Evolutionary conservation across 2,113 vertebrate species (phyloP), one percentile per base, ranked within the genome.

Genomic region (Tychaedon coryphoeus): DNA sequence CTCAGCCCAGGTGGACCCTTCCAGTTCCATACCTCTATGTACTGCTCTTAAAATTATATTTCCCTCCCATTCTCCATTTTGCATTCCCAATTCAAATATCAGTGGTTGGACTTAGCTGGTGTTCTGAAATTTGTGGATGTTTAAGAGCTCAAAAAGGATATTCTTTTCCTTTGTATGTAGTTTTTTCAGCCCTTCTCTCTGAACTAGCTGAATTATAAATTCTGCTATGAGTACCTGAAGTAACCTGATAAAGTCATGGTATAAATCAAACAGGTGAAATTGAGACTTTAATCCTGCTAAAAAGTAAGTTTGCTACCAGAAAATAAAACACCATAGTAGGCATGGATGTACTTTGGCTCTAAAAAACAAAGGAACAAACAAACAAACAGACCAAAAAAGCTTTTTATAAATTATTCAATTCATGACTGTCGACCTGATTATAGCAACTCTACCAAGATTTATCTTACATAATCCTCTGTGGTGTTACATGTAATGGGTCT

Each of bases 211-310:
- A 91, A 71, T 66, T 89, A 54, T 60, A 76, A 89, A 91, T 73
- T 77, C 64, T 65, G 34, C 38, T 62, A 23, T 4, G 6, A 81
- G 16, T 74, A 95, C 47, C 20, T 42, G 5, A 84, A 66, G 14
- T 53, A 67, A 58, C 38, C 34, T 81, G 38, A 47, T 81, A 62
- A 77, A 77, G 19, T 62, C 5, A 2, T 62, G 15, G 23, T 54
- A 73, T 66, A 84, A 92, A 91, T 71, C 60, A 87, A 77, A 74
- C 8, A 29, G 47, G 29, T 71, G 20, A 86, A 84, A 84, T 3
- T 65, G 36, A 93, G 65, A 62, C 13, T 74, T 86, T n/a, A 87
- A 36, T 75, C 53, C 53, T 78, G 28, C 45, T 72, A 87, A 84
- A 84, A 86, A 81, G n/a, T 33, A 78, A 31, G 14, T 17, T 47